Percentiles rank a stretch among this genome's conserved stretches.
Evolutionary conservation across 2,797 vertebrate genomes (phyloP).

Genomic region (Notamacropus eugenii): DNA sequence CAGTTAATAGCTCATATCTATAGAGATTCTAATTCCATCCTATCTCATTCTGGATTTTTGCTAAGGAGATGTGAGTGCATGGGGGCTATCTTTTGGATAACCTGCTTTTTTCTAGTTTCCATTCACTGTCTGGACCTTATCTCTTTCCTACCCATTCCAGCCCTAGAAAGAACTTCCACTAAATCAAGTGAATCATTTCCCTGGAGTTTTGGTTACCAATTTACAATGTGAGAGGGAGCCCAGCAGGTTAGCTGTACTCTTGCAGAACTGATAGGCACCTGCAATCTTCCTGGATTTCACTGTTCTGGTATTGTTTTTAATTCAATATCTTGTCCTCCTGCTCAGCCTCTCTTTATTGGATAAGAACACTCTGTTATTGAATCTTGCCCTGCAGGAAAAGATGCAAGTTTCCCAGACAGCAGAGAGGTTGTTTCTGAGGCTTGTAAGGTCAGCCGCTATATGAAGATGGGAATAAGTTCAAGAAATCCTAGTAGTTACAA

Average conservation of each 20-base stretch:
- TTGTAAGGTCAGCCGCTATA: conserved; percentile 49
- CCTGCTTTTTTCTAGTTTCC: not conserved
- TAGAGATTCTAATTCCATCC: not conserved
- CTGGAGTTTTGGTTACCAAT: conserved; percentile 64
- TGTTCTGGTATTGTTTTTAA: conserved; percentile 78
- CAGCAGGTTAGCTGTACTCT: conserved; percentile 22
- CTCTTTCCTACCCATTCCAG: not conserved
- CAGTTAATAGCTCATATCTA: not conserved
- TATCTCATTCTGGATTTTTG: not conserved
- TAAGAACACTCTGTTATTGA: conserved; percentile 72
- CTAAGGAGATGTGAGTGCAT: not conserved
- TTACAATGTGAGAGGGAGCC: conserved; percentile 59
- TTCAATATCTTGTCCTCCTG: conserved; percentile 80
- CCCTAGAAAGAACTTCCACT: not conserved
- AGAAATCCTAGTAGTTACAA: conserved; percentile 67
- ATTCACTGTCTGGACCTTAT: not conserved
- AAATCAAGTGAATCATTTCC: conserved; percentile 56
- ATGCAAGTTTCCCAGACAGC: conserved; percentile 64
- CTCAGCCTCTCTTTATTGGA: conserved; percentile 76
- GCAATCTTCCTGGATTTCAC: conserved; percentile 31
- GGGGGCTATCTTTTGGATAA: not conserved
- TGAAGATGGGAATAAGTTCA: conserved; percentile 41
- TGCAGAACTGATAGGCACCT: not conserved
- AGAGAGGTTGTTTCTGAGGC: conserved; percentile 46
- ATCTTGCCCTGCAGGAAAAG: conserved; percentile 78